Evolutionary conservation across 2,888 invertebrate species (phyloP), one percentile per base, ranked within the genome.

Genomic region (Leptogaster cylindrica): DNA sequence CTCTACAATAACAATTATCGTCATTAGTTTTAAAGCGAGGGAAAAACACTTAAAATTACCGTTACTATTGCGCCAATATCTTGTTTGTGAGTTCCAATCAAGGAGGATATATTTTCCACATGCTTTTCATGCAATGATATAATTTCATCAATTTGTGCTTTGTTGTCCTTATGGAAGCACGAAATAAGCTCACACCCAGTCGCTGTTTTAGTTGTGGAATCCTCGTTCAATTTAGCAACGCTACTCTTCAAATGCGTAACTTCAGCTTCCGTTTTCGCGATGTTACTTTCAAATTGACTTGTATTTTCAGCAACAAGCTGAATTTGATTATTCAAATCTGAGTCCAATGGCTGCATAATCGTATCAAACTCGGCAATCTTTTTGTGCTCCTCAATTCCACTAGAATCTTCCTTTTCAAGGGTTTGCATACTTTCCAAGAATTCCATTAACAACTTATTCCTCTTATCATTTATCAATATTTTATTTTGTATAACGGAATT

Each of bases 381-480:
- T 31, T 52, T 31, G 1, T 1, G 8, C 8, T 33, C 2, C 10
- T 18, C 52, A 12, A 27, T 52, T 31, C 8, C 28, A n/a, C 5
- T 4, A 1, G n/a, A 27, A 0, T 52, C 52, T 18, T 33, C 16
- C 18, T n/a, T 8, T 10, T 52, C 5, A 8, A 33, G 16, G 4
- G 3, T 12, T 16, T 52, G n/a, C 52, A 52, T 31, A 5, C 20
- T 33, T 31, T 52, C 16, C 5, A 52, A 33, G 18, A 52, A 52
- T 10, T 52, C 52, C 8, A 10, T 12, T 3, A 52, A 18, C 10
- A 52, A 16, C 33, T 31, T 10, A 7, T 52, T 33, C 1, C 33
- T 33, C 33, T 28, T 20, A 5, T 31, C 8, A 8, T 8, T n/a
- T 10, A 28, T 16, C 18, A 18, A 4, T 31, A 33, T 20, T 12